These are phyloP conservation scores for Mastacembelus armatus DNA, from an alignment of 2,797 vertebrate genomes.

Conservation along the genomic window DNA sequence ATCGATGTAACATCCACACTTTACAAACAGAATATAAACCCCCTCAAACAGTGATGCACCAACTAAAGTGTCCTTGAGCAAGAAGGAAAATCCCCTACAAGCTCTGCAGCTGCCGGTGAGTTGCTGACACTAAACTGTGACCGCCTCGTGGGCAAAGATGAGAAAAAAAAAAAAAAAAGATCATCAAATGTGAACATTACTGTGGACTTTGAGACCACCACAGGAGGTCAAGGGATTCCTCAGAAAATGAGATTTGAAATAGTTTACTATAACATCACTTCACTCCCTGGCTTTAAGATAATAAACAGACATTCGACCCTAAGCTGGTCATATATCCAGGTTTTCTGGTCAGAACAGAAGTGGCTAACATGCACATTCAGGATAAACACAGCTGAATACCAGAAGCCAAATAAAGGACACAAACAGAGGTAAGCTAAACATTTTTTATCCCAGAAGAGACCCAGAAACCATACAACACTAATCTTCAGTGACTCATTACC, in stretches of 20 bases:
- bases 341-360: slow-evolving; percentile 72
- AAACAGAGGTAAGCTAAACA: slow-evolving; percentile 73
- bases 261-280: slow-evolving; percentile 64
- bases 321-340: slow-evolving; percentile 38
- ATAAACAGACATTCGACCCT: slow-evolving; percentile 64
- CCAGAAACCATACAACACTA: slow-evolving; percentile 51
- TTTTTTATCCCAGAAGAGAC: slow-evolving; percentile 44
- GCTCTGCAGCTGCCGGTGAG: slow-evolving; percentile 26
- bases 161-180: slow-evolving; percentile 37
- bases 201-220: slow-evolving; percentile 48
- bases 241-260: slow-evolving; percentile 42
- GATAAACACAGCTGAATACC: slow-evolving; percentile 73
- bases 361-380: slow-evolving; percentile 48
- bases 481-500: slow-evolving; percentile 60
- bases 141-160: slow-evolving; percentile 38
- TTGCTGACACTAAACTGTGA: slow-evolving; percentile 39
- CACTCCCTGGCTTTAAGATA: slow-evolving; percentile 48
- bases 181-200: slow-evolving; percentile 53
- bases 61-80: slow-evolving; percentile 26
- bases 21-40: background rate
- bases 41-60: background rate
- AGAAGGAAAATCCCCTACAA: slow-evolving; percentile 37
- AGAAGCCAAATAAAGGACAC: slow-evolving; percentile 67
- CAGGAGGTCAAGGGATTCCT: slow-evolving; percentile 52
- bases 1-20: background rate